Base-by-base conservation (phyloP, 2,888 invertebrate genomes). In the Lithosia quadra region DNA sequence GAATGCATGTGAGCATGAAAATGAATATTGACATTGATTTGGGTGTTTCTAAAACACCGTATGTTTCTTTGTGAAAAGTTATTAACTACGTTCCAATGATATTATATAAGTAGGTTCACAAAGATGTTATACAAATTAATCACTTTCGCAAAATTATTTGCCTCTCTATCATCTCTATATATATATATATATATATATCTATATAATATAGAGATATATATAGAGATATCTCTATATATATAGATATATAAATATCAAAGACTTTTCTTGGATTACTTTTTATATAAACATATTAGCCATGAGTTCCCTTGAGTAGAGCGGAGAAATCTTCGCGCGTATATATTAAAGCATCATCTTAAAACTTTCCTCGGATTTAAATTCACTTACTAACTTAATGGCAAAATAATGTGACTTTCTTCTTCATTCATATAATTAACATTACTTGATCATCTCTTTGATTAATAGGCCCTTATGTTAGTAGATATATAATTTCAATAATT, bases 371-470 rank as follows among this genome's bases (percentile, higher is more conserved):
- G 13, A 53, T 61, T 61, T 33, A 33, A 34, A 13, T 22, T 33
- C 22, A 60, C 21, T 61, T 56, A 8, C 22, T 53, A 55, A 67
- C 28, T 43, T 62, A 67, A 67, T 62, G 33, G 33, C 28, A 55
- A 62, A 65, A 63, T 22, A 9, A 60, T 69, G 64, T 49, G 63
- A 71, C 75, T 75, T 80, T 78, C 70, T 62, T 59, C 66, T 75
- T 67, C 64, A 21, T 28, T 39, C 64, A 59, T 75, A 60, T 65
- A 68, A 80, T 78, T 69, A 69, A 77, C 74, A 77, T 69, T 28
- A n/a, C 28, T 39, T 67, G 65, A 60, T 70, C 77, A 15, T 33
- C 22, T 62, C 7, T 63, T 43, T 65, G 55, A 79, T 77, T 70
- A 60, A 65, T 3, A n/a, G 33, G 43, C 76, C 72, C 68, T 80